A percentile compares a stretch with the other conserved stretches of the same genome.
These are phyloP conservation scores for Kryptolebias marmoratus DNA, from an alignment of 2,113 vertebrate genomes.

Conservation along the genomic window DNA sequence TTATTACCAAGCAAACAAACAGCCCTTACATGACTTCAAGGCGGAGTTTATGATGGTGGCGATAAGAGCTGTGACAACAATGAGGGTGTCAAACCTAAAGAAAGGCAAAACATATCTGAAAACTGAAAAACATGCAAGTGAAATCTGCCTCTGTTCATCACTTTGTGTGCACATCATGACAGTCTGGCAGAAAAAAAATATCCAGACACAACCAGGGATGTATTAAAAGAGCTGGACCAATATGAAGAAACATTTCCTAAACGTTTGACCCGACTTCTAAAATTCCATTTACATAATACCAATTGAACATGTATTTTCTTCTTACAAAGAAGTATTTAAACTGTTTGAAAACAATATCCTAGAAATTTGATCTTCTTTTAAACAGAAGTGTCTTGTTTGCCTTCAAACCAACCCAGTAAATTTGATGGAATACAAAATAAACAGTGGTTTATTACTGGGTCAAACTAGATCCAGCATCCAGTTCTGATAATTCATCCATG, in stretches of 20 bases:
- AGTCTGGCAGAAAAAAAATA: neutral
- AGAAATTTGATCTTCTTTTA: no score
- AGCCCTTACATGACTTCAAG: slow-evolving; percentile 84
- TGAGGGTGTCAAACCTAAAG: slow-evolving; percentile 91
- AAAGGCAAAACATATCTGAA: neutral
- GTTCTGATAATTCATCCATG: slow-evolving; percentile 19
- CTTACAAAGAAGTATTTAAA: neutral
- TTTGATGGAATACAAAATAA: no score
- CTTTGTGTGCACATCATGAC: neutral
- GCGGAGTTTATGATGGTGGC: slow-evolving; percentile 84
- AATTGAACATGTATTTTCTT: no score
- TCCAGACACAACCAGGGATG: slow-evolving; percentile 2
- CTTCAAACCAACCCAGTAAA: no score
- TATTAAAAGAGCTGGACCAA: neutral
- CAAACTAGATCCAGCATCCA: neutral
- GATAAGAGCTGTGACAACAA: slow-evolving; percentile 88
- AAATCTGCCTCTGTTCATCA: no score
- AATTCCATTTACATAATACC: no score
- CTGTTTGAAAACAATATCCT: neutral
- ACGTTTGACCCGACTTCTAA: no score
- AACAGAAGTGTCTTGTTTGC: no score
- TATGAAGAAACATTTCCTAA: no score
- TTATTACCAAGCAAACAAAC: neutral
- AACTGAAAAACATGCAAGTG: no score
- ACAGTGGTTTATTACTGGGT: no score